Base-by-base conservation (phyloP, 64 coral and sea anemone genomes). In the Actinia tenebrosa region DNA sequence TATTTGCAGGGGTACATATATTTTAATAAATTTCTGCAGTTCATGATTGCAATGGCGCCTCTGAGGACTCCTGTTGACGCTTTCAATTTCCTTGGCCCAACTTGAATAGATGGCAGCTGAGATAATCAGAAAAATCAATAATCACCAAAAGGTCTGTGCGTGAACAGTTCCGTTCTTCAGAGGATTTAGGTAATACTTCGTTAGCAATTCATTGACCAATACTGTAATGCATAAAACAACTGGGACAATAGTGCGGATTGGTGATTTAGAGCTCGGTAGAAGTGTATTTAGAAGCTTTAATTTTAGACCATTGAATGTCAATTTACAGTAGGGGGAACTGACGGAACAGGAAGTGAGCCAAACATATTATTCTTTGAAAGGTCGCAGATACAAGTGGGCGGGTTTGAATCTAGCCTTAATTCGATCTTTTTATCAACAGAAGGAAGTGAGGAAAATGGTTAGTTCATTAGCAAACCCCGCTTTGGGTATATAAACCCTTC, bases 391-490 rank as follows among this genome's bases (percentile, higher is more conserved):
- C 13, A 20, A 62, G 58, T 59, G 60, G 83, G 83, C 83, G 83
- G 83, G 30, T 4, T 14, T 61, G 16, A 61, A 53, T 85, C 52
- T 61, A 53, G 26, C 56, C 53, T 60, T 59, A 85, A 85, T 85
- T 85, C 19, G 56, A 85, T 85, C 83, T 59, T 85, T 85, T 85
- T 45, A 85, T 85, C 56, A 44, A 44, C n/a, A 85, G 18, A 26
- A 85, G 83, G 83, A 85, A 61, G 83, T 42, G 20, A 25, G 56
- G n/a, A 61, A 85, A 44, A 43, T 85, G 16, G 20, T 44, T 18
- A 25, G 53, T 54, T 85, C 83, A 85, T 85, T 85, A 85, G 60
- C 30, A 64, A 81, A 53, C 79, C 23, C 3, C 15, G 6, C 16
- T n/a, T 19, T 10, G 16, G 16, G 79, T 81, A 81, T 81, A 81